phyloP scores from a whole-genome alignment of 2,888 invertebrate species.

The Synergus itoensis region DNA sequence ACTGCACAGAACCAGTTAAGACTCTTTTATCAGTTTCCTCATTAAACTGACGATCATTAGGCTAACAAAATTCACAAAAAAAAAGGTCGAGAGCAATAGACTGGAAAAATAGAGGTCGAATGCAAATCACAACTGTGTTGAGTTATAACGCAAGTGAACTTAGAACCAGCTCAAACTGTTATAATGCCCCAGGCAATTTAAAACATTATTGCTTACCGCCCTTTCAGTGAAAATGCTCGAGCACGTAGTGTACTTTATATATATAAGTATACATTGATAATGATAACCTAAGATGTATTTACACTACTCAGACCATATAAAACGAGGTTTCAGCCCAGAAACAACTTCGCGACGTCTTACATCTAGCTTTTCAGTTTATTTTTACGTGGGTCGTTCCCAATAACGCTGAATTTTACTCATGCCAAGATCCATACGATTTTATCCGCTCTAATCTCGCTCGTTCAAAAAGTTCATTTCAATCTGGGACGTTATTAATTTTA shows the following conservation, averaged over 20 bases:
- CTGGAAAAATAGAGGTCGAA: conserved; percentile 56
- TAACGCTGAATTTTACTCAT: neutral
- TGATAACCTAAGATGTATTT: conserved; percentile 6
- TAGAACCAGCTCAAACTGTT: conserved; percentile 33
- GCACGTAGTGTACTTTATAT: too few relatives aligned
- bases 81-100: conserved; percentile 25
- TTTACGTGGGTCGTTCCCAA: conserved; percentile 1
- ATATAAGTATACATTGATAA: neutral
- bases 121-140: conserved; percentile 57
- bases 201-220: conserved; percentile 2
- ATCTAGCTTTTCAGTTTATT: neutral
- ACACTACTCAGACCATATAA: neutral
- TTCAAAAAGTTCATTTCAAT: neutral
- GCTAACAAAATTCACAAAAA: neutral
- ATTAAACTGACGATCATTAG: neutral
- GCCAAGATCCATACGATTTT: neutral
- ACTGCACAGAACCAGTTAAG: too few relatives aligned
- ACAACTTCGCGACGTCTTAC: neutral
- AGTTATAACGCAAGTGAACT: neutral
- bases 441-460: neutral
- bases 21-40: neutral
- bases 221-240: conserved; percentile 17
- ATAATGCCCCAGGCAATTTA: conserved; percentile 5
- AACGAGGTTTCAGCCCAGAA: neutral
- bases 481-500: neutral